Base-by-base conservation (phyloP, 2,113 vertebrate species). In the Lathamus discolor region DNA sequence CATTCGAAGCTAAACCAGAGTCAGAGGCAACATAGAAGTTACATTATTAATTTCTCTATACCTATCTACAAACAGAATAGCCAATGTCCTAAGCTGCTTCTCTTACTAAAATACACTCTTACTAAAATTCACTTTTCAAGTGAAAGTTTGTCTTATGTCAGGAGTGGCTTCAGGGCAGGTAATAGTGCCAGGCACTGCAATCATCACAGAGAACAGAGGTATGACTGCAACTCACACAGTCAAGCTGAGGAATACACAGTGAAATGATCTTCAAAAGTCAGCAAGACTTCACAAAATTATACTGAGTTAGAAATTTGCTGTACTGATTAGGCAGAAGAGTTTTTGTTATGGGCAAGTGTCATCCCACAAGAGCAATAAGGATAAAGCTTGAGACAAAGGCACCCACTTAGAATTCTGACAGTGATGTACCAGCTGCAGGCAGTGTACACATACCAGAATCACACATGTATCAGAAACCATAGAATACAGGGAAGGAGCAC, bases 11-110 rank as follows among this genome's bases (percentile, higher is more conserved):
- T 63, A 92, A 88, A 88, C 14, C 75, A 92, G 70, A 93, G 9
- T 14, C 22, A 92, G 67, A 90, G 27, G 11, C 35, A 94, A 88
- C 35, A 61, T 83, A 7, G 15, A 83, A 74, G 27, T 70, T 66
- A 57, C 59, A 90, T 92, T 83, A 88, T 86, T 88, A 62, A 92
- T 83, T 94, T 84, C 57, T 89, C 46, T 68, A 18, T 62, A 77
- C 28, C 41, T 54, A 28, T 54, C 72, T 86, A 90, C 83, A 94
- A 88, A 93, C 41, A 90, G 91, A 96, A 88, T 77, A 48, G 57
- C 19, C 74, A 54, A 95, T 83, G 20, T 33, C 39, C 35, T 85
- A 90, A 85, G 20, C 16, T 5, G 8, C 27, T 86, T 69, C 49
- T 85, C 35, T 43, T 76, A 51, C 35, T 72, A 28, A n/a, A 73